A percentile compares a stretch with the other conserved stretches of the same genome.
Conservation (phyloP, 2,113 vertebrate genomes). For the Myrmecophaga tridactyla region DNA sequence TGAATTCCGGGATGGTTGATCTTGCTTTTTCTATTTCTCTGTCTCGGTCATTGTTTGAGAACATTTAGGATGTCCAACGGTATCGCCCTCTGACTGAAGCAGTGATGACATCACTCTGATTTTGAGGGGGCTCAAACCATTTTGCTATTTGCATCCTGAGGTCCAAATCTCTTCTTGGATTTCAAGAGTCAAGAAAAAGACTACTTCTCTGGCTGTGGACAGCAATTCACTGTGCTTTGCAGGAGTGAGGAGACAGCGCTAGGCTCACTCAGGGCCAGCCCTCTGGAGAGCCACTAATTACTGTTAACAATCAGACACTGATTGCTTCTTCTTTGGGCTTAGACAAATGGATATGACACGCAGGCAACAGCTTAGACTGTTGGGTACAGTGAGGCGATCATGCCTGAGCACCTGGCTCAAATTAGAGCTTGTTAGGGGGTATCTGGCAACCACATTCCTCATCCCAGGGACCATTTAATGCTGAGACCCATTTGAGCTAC, state of each 20-base stretch:
- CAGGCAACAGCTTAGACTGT: neutral
- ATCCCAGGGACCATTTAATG: slow-evolving; percentile 16
- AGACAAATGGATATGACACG: neutral
- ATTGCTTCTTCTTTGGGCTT: neutral
- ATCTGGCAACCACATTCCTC: slow-evolving; percentile 44
- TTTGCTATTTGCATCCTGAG: neutral
- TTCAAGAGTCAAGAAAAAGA: neutral
- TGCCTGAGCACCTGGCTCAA: slow-evolving; percentile 17
- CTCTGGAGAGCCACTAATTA: neutral
- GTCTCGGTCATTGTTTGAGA: slow-evolving; percentile 15
- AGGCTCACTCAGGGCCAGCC: neutral
- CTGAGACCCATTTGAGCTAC: neutral
- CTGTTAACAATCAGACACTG: neutral
- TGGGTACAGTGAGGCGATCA: neutral
- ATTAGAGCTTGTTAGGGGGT: slow-evolving; percentile 42
- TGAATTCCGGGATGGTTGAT: slow-evolving; percentile 62
- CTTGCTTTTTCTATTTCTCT: slow-evolving; percentile 43
- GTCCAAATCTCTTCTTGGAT: neutral
- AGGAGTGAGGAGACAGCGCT: neutral
- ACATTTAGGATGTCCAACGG: neutral
- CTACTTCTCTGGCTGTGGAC: neutral
- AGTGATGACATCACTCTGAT: neutral
- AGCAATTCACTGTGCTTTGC: neutral
- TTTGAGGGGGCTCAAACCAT: neutral
- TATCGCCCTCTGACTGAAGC: neutral